Conservation (phyloP, 2,797 vertebrate genomes). For the Diplodus puntazzo region DNA sequence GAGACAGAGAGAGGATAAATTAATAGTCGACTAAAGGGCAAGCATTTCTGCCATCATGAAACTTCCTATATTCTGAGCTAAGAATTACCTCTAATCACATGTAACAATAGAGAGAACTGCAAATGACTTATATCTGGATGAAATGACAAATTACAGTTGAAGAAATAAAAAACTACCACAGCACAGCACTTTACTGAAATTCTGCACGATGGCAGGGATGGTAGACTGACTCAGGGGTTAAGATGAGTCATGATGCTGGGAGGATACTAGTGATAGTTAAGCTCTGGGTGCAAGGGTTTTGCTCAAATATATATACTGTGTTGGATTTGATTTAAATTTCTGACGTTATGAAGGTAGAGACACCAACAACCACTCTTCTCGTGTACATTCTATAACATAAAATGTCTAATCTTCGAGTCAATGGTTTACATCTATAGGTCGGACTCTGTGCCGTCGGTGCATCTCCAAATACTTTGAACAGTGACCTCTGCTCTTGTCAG, state of each 20-base stretch:
- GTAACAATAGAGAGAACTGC: background rate
- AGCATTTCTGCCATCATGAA: background rate
- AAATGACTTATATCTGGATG: background rate
- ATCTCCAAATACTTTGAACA: slow-evolving; percentile 21
- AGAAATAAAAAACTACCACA: background rate
- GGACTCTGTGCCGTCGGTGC: background rate
- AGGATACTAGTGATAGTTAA: slow-evolving; percentile 6
- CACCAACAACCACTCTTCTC: background rate
- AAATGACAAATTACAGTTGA: slow-evolving; percentile 1
- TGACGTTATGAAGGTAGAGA: background rate
- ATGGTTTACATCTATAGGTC: background rate
- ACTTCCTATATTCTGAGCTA: background rate
- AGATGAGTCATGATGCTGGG: background rate
- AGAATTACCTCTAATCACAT: slow-evolving; percentile 5
- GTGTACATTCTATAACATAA: background rate
- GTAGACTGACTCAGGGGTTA: background rate
- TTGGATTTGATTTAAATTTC: background rate
- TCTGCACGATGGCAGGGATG: background rate
- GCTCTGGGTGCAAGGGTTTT: background rate
- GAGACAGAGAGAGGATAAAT: slow-evolving; percentile 48
- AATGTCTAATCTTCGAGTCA: slow-evolving; percentile 2
- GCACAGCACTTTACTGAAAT: slow-evolving; percentile 19
- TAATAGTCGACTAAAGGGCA: slow-evolving; percentile 12
- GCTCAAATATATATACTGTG: background rate
- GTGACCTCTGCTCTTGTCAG: slow-evolving; percentile 21